These are phyloP conservation scores for Metopia argyrocephala DNA, from an alignment of 2,888 invertebrate species.

Conservation along the genomic window DNA sequence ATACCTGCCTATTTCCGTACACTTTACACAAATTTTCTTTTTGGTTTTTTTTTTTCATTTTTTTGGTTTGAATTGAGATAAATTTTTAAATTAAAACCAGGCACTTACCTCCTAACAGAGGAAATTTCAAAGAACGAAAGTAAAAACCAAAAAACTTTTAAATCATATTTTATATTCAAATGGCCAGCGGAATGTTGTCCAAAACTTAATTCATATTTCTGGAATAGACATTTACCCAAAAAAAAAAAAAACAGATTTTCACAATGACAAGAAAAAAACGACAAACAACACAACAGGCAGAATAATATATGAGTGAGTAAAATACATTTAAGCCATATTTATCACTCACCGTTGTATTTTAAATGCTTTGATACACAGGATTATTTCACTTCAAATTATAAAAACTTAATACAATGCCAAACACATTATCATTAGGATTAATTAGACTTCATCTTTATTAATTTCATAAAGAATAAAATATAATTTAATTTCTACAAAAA, in stretches of 20 bases:
- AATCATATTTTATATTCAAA: slow-evolving; percentile 32
- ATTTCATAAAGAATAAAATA: slow-evolving; percentile 39
- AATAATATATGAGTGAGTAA: slow-evolving; percentile 41
- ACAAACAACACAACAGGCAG: slow-evolving; percentile 2
- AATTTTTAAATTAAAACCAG: no score
- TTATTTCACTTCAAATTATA: slow-evolving; percentile 28
- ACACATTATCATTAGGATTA: slow-evolving; percentile 51
- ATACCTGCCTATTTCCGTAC: neutral
- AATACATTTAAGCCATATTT: slow-evolving; percentile 19
- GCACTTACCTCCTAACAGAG: neutral
- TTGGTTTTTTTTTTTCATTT: no score
- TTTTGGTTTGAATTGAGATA: no score
- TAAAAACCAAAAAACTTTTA: neutral
- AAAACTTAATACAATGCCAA: slow-evolving; percentile 38
- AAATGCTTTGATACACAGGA: neutral
- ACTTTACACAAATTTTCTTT: no score
- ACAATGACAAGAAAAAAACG: slow-evolving; percentile 6
- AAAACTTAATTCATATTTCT: neutral
- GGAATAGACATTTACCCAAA: neutral
- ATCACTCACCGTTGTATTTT: neutral
- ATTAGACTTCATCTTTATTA: slow-evolving; percentile 50
- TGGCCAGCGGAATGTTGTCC: slow-evolving; percentile 4
- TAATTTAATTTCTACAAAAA: slow-evolving; percentile 1
- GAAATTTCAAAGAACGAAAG: neutral
- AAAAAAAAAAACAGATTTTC: neutral